Base-by-base conservation (phyloP, 2,888 invertebrate species). In the Clunio marinus region DNA sequence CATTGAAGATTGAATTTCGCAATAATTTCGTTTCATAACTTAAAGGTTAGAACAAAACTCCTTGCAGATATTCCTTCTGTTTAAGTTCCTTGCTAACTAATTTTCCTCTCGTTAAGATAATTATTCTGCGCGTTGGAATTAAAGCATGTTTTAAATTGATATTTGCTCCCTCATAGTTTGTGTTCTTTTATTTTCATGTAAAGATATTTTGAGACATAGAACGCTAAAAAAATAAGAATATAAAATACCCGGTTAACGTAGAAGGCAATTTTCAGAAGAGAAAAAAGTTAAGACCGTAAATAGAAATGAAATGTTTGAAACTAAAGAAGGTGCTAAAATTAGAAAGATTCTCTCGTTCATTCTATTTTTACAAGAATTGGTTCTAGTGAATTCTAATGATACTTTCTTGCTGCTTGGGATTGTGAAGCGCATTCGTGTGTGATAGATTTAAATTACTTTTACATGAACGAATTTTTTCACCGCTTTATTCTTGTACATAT, bases 11-110 rank as follows among this genome's bases (percentile, higher is more conserved):
- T 41, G 35, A 32, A 41, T 41, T 41, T 41, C 41, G n/a, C 41
- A 41, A 41, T 13, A 32, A 2, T 51, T 51, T n/a, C 17, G 51
- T 22, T 22, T 51, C 51, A n/a, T n/a, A n/a, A n/a, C 51, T 51
- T 51, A 51, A 51, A 51, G 51, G 51, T 51, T 51, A 51, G 51
- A 22, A 51, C 17, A 22, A 22, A 51, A 51, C 35, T 51, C 51
- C 7, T n/a, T n/a, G n/a, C 4, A 41, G 41, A 32, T 41, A 10
- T 51, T 51, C 51, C 22, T 51, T 22, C 10, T 17, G 51, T 22
- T 51, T 13, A 32, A 32, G 32, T 7, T 7, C 8, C 32, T 32
- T 8, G 32, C 32, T 32, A 32, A 32, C 32, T 32, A n/a, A n/a
- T n/a, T n/a, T n/a, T n/a, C n/a, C n/a, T n/a, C n/a, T n/a, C n/a